Evolutionary conservation across 2,113 vertebrate species (phyloP).

Genomic region (Marcusenius ussheri): DNA sequence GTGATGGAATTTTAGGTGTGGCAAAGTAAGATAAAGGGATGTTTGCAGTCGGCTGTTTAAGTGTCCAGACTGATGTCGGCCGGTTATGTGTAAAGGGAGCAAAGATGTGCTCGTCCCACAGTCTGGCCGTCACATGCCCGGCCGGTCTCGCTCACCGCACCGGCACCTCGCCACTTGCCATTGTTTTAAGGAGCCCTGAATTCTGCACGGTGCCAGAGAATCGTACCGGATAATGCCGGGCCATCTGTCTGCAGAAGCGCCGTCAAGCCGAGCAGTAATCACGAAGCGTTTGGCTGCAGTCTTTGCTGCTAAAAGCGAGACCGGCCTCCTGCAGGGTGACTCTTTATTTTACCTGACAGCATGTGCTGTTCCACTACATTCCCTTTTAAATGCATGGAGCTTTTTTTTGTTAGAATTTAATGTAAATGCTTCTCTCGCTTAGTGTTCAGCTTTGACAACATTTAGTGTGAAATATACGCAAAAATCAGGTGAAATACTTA

Average conservation of each 20-base stretch:
- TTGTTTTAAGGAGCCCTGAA: not conserved
- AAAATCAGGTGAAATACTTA: not conserved
- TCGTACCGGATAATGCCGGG: not conserved
- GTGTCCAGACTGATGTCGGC: not conserved
- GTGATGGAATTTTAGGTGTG: not conserved
- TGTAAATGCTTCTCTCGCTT: not conserved
- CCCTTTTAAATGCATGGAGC: not conserved
- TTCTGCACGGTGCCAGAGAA: not conserved
- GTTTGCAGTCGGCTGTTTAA: not conserved
- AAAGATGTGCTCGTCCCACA: not conserved
- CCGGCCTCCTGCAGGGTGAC: not conserved
- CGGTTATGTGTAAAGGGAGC: not conserved
- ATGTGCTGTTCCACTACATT: not conserved
- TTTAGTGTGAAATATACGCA: not conserved
- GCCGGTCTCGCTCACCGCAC: not conserved
- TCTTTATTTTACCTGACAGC: not conserved
- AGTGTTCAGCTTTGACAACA: not conserved
- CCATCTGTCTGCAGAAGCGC: not conserved
- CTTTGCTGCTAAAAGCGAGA: not conserved
- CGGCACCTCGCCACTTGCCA: not conserved
- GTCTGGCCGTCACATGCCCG: not conserved
- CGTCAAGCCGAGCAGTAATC: not conserved
- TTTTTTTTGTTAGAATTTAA: not conserved
- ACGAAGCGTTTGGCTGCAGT: not conserved
- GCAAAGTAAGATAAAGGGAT: not conserved